Evolutionary conservation across 2,113 vertebrate species (phyloP), one percentile per base, ranked within the genome.

Genomic region (Azemiops feae): DNA sequence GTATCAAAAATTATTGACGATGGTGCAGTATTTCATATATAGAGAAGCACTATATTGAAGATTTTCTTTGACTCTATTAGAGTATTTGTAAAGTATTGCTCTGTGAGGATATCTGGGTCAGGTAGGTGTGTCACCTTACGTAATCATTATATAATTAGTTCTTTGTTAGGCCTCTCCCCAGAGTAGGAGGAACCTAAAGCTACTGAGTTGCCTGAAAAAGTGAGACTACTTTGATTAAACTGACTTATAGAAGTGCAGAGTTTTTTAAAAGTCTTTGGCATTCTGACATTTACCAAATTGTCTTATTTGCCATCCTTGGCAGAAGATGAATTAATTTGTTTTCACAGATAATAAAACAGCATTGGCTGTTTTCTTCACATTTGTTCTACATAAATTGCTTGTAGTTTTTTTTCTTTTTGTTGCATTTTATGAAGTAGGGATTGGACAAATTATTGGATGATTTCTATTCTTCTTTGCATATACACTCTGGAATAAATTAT

Each of bases 111-210:
- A 8, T 20, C 23, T 86, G 90, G 93, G 92, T 89, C 86, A 85
- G 88, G 95, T 91, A 96, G 95, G 96, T 97, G 96, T 96, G 94
- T 91, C 20, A 81, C 39, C 0, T 97, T 97, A 96, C 95, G 60
- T 96, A 97, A 97, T 92, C 53, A 95, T 97, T 97, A 97, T 92
- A 97, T 97, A 97, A 97, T 96, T 96, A 97, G 94, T 87, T 95
- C 96, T 97, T 97, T 96, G 96, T 97, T 96, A 94, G 94, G 93
- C 94, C 57, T 94, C 89, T 87, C 47, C 93, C 52, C 93, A 64
- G 94, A 91, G 95, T 95, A 94, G 97, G 96, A 96, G 94, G 95
- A 93, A 92, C 53, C 12, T 85, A 89, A 94, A 93, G 94, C 85
- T 23, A n/a, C 93, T 3, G 23, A 54, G 45, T 64, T 64, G 50